Evolutionary conservation across 2,888 invertebrate genomes (phyloP).

Genomic region (Parthenolecanium corni): DNA sequence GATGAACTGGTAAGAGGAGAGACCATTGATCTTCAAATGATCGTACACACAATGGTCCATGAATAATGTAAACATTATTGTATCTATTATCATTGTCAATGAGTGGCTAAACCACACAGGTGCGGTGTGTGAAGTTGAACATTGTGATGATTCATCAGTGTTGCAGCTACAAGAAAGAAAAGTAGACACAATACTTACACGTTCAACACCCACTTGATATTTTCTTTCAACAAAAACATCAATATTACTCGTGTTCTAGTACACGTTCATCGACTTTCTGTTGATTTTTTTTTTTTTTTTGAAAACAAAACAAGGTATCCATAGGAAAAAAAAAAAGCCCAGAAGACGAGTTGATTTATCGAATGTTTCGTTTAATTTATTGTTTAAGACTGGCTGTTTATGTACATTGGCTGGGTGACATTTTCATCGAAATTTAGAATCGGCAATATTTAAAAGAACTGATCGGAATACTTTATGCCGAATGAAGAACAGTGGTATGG

Average conservation of each 20-base stretch:
- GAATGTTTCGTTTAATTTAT: too few relatives aligned
- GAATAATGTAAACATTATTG: constrained; percentile 29
- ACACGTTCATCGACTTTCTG: constrained; percentile 9
- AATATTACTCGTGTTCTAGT: constrained; percentile 25
- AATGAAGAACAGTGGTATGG: too few relatives aligned
- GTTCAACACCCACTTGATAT: constrained; percentile 27
- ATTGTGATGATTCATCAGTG: constrained; percentile 27
- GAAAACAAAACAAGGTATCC: too few relatives aligned
- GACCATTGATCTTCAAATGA: constrained; percentile 28
- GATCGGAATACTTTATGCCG: too few relatives aligned
- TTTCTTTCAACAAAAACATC: constrained; percentile 25
- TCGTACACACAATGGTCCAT: constrained; percentile 27
- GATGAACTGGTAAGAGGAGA: neutral
- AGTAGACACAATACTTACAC: constrained; percentile 24
- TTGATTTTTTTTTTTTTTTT: neutral
- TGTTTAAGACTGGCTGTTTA: too few relatives aligned
- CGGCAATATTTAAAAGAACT: too few relatives aligned
- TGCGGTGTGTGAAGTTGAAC: constrained; percentile 29
- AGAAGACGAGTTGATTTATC: too few relatives aligned
- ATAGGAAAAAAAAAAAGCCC: too few relatives aligned
- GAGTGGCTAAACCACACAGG: constrained; percentile 29
- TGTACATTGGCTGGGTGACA: too few relatives aligned
- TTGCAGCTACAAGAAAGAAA: neutral
- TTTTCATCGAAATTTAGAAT: too few relatives aligned
- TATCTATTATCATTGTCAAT: constrained; percentile 28